phyloP scores from a whole-genome alignment of 2,797 vertebrate species.

The Sarcophilus harrisii region DNA sequence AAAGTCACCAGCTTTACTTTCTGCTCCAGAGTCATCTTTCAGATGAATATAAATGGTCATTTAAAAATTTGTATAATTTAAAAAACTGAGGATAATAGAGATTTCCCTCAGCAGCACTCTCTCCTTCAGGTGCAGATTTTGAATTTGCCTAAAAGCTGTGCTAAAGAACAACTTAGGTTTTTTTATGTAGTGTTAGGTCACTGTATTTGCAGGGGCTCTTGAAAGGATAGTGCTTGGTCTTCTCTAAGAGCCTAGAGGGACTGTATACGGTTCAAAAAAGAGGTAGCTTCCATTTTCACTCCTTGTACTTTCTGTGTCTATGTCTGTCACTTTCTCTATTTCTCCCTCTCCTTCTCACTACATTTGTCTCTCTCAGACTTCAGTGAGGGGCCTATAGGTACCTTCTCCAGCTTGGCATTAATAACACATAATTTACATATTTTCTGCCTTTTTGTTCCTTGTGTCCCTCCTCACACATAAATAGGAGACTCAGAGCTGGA shows the following conservation, averaged over 20 bases:
- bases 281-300: background rate
- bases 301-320: background rate
- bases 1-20: no score
- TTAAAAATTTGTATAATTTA: background rate
- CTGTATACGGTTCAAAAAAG: background rate
- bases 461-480: background rate
- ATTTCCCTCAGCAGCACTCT: background rate
- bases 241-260: background rate
- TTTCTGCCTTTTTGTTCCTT: background rate
- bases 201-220: background rate
- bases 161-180: background rate
- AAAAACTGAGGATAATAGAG: background rate
- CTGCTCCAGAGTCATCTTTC: no score
- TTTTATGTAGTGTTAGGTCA: background rate
- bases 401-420: background rate
- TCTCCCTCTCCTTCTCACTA: background rate
- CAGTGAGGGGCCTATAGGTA: background rate
- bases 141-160: background rate
- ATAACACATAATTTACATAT: background rate
- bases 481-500: background rate
- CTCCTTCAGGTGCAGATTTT: background rate
- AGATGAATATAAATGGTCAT: background rate
- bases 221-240: background rate
- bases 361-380: background rate
- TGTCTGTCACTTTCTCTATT: background rate